Evolutionary conservation across 1,140 invertebrate genomes (phyloP).

Genomic region (Neocloeon triangulifer): DNA sequence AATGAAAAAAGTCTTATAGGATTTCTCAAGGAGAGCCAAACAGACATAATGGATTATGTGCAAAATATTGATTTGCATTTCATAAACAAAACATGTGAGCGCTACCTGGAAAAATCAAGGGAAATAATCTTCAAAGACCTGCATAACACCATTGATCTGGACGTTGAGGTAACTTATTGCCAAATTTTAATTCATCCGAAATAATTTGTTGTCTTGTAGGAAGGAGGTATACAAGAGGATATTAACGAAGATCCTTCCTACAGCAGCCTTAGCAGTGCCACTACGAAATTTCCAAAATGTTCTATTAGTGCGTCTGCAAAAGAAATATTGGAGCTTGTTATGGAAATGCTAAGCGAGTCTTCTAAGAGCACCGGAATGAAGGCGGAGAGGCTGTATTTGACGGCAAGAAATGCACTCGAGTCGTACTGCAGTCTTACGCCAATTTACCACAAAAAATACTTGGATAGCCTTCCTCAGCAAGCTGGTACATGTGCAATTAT

Average conservation of each 20-base stretch:
- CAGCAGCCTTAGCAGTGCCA: conserved; percentile 17
- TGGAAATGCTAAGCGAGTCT: conserved; percentile 48
- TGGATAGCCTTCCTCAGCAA: conserved; percentile 65
- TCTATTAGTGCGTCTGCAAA: conserved; percentile 15
- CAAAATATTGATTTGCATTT: conserved; percentile 55
- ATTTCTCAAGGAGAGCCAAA: conserved; percentile 24
- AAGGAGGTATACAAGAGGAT: too few relatives aligned
- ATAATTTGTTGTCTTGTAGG: background rate
- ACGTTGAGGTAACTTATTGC: conserved; percentile 13
- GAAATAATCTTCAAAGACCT: conserved; percentile 60
- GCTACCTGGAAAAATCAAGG: conserved; percentile 41
- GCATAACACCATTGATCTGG: conserved; percentile 40
- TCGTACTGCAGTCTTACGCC: conserved; percentile 55
- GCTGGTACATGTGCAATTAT: conserved; percentile 26
- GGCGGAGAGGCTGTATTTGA: conserved; percentile 41
- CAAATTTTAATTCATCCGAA: conserved; percentile 12
- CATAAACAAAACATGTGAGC: conserved; percentile 50
- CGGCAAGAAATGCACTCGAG: conserved; percentile 49
- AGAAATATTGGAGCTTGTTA: conserved; percentile 44
- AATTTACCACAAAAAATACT: conserved; percentile 48
- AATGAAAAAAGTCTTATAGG: conserved; percentile 13
- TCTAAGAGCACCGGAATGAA: conserved; percentile 28
- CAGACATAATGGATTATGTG: conserved; percentile 36
- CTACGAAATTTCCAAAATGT: conserved; percentile 10
- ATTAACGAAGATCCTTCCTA: background rate